These are phyloP conservation scores for Botia almorhae DNA, from an alignment of 2,797 vertebrate genomes.

Conservation along the genomic window DNA sequence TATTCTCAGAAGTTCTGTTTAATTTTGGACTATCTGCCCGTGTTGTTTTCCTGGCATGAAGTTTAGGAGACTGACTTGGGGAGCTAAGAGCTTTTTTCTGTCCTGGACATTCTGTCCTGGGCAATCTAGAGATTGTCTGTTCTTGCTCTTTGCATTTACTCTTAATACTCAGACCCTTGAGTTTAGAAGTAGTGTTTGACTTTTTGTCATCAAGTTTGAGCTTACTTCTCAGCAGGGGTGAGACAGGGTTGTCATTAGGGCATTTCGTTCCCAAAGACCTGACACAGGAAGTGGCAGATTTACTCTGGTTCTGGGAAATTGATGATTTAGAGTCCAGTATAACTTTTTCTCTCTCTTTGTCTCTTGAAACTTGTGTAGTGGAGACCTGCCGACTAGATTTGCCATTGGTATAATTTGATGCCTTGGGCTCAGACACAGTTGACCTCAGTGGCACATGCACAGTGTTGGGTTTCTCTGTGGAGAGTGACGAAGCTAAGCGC, in stretches of 20 bases:
- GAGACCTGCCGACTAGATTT: slow-evolving; percentile 40
- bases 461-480: slow-evolving; percentile 50
- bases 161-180: slow-evolving; percentile 83
- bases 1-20: slow-evolving; percentile 58
- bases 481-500: slow-evolving; percentile 34
- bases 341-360: slow-evolving; percentile 72
- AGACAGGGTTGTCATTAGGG: slow-evolving; percentile 67
- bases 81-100: slow-evolving; percentile 71
- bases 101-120: slow-evolving; percentile 64
- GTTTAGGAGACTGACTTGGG: slow-evolving; percentile 73
- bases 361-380: slow-evolving; percentile 55
- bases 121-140: slow-evolving; percentile 50
- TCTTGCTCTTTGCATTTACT: slow-evolving; percentile 76
- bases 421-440: slow-evolving; percentile 48
- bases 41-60: slow-evolving; percentile 65
- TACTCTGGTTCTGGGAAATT: slow-evolving; percentile 67
- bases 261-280: slow-evolving; percentile 53
- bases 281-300: slow-evolving; percentile 57
- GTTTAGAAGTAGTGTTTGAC: slow-evolving; percentile 74
- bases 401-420: slow-evolving; percentile 21
- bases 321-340: slow-evolving; percentile 61
- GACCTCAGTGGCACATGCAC: slow-evolving; percentile 29
- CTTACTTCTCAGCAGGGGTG: slow-evolving; percentile 64
- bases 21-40: slow-evolving; percentile 64
- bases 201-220: slow-evolving; percentile 76